Evolutionary conservation across 1,140 invertebrate genomes (phyloP), one percentile per base, ranked within the genome.

Genomic region (Pseudomyrmex gracilis): DNA sequence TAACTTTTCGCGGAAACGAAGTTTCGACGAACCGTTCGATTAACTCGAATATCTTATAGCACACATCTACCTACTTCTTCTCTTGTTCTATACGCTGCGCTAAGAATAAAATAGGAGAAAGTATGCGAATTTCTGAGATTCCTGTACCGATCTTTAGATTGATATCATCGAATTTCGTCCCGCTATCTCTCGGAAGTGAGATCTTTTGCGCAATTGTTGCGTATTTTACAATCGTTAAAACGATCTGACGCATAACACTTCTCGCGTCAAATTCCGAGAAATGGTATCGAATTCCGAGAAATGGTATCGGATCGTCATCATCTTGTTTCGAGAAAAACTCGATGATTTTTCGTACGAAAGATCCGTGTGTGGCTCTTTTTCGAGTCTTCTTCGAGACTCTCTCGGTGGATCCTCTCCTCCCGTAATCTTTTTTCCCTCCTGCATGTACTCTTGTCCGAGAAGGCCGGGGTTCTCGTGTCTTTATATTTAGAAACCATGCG

Each of bases 401-500:
- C n/a, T 53, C 15, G 53, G 1, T 43, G 9, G 12, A 17, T 5
- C 5, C 60, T 76, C 70, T 58, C 68, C 13, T 34, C 4, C 15
- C 49, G 15, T 13, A 12, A 43, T 34, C 22, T 57, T 55, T 73
- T 77, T 68, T 51, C 83, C 49, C 85, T 57, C 84, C 80, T 20
- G 61, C 83, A 7, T 57, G 86, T 60, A 74, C 63, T 82, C 73
- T 34, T 5, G n/a, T n/a, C 7, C 34, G 5, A 34, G 70, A 76
- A 71, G 45, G 22, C 47, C 47, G 47, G 17, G 2, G 34, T 34
- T 34, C 34, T 80, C 9, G 57, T 70, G 61, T 83, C 57, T 83
- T 84, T 84, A 84, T 84, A 68, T 84, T 84, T 84, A 84, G 83
- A 84, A 84, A 80, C 76, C 24, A 70, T 51, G 24, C 61, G 47